Conservation (phyloP, 2,888 invertebrate genomes). For the Glomeris marginata region DNA sequence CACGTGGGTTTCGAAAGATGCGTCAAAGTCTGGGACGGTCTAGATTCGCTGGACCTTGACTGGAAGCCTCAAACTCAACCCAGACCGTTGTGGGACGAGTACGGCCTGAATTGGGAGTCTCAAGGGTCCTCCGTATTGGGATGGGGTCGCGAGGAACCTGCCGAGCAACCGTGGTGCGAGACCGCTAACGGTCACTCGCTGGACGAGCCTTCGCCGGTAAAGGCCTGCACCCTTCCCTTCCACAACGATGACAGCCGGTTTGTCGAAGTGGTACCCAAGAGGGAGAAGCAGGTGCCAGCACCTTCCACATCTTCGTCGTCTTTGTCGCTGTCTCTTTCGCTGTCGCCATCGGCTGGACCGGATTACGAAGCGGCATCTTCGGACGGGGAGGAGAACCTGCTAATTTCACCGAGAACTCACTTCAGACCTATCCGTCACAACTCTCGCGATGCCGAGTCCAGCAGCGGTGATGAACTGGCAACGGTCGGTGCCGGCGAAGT, state of each 20-base stretch:
- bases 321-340: too few relatives aligned
- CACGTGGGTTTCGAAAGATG: too few relatives aligned
- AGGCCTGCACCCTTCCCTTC: constrained; percentile 15
- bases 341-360: background rate
- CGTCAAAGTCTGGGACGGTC: too few relatives aligned
- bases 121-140: too few relatives aligned
- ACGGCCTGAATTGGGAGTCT: too few relatives aligned
- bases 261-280: constrained; percentile 14
- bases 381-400: constrained; percentile 47
- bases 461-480: constrained; percentile 6
- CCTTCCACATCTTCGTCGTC: background rate
- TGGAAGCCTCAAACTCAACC: too few relatives aligned
- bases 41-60: too few relatives aligned
- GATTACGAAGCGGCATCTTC: background rate
- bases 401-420: constrained; percentile 63
- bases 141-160: too few relatives aligned
- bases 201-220: background rate
- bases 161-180: too few relatives aligned
- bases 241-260: constrained; percentile 16
- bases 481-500: background rate
- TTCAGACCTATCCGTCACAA: constrained; percentile 59
- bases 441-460: constrained; percentile 14
- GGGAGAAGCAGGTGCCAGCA: background rate
- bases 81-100: too few relatives aligned
- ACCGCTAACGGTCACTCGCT: too few relatives aligned